A percentile compares a stretch with the other conserved stretches of the same genome.
Conservation (phyloP, 2,113 vertebrate species). For the Microcebus jonahi region DNA sequence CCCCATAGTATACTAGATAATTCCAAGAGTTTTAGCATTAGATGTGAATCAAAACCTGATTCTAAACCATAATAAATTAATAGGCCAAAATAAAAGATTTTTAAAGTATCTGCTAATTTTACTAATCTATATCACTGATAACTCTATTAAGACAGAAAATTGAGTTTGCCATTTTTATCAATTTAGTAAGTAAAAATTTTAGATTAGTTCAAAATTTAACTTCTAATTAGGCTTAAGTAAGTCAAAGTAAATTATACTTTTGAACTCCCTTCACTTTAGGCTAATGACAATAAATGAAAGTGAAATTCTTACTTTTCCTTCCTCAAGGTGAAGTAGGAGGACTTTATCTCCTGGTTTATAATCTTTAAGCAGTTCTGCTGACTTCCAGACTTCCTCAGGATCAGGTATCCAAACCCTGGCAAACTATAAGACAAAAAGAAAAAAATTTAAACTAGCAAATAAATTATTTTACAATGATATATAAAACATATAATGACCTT, state of each 20-base stretch:
- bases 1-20: neutral
- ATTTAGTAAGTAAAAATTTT: neutral
- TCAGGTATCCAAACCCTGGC: conserved; percentile 99
- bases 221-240: neutral
- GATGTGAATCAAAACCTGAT: neutral
- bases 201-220: conserved; percentile 25
- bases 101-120: conserved; percentile 44
- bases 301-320: conserved; percentile 89
- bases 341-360: conserved; percentile 93
- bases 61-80: conserved; percentile 42
- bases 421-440: conserved; percentile 86
- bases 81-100: conserved; percentile 7
- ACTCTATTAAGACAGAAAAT: neutral
- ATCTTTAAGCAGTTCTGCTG: conserved; percentile 95
- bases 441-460: neutral
- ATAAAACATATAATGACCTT: neutral
- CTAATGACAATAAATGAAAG: conserved; percentile 7
- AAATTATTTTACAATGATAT: conserved; percentile 18
- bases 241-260: neutral
- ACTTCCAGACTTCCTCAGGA: conserved; percentile 97
- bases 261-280: neutral
- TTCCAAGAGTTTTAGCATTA: neutral
- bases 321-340: conserved; percentile 93
- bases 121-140: neutral
- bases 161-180: conserved; percentile 24